These are phyloP conservation scores for Brassicogethes aeneus DNA, from an alignment of 2,888 invertebrate genomes.

Conservation along the genomic window DNA sequence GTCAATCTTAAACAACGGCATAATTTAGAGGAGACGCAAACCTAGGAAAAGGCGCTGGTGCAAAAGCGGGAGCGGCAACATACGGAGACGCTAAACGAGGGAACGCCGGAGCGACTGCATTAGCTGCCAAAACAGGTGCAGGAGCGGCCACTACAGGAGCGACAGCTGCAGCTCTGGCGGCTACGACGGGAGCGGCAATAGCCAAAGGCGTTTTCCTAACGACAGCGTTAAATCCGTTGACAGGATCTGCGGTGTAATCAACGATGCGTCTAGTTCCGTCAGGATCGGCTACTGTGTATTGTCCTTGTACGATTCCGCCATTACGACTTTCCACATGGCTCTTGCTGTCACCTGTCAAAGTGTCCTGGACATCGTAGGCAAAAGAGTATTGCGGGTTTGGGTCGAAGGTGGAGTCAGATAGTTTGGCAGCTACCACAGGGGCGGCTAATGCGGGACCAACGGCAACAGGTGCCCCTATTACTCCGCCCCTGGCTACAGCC, in stretches of 20 bases:
- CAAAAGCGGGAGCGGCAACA: constrained; percentile 25
- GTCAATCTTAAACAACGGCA: constrained; percentile 1
- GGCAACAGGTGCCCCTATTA: constrained; percentile 32
- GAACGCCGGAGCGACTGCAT: constrained; percentile 25
- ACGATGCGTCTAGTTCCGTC: constrained; percentile 55
- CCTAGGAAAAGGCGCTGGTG: not conserved
- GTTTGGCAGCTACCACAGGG: constrained; percentile 41
- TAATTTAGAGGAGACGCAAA: not conserved
- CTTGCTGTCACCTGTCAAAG: constrained; percentile 52
- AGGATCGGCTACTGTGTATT: constrained; percentile 53
- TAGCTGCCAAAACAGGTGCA: constrained; percentile 19
- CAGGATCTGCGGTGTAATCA: constrained; percentile 57
- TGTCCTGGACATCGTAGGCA: constrained; percentile 60
- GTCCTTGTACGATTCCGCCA: constrained; percentile 57
- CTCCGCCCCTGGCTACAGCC: constrained; percentile 22
- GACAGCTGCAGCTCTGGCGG: constrained; percentile 15
- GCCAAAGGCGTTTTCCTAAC: constrained; percentile 51
- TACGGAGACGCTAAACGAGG: constrained; percentile 12
- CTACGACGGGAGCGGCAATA: constrained; percentile 30
- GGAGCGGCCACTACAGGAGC: constrained; percentile 34
- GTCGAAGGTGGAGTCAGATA: constrained; percentile 43
- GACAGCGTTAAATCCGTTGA: constrained; percentile 58
- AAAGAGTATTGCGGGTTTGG: constrained; percentile 59
- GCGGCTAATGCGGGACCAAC: constrained; percentile 36
- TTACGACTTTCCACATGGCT: constrained; percentile 47